These are phyloP conservation scores for Drosophila busckii DNA, from an alignment of 1,140 invertebrate species.

Conservation along the genomic window DNA sequence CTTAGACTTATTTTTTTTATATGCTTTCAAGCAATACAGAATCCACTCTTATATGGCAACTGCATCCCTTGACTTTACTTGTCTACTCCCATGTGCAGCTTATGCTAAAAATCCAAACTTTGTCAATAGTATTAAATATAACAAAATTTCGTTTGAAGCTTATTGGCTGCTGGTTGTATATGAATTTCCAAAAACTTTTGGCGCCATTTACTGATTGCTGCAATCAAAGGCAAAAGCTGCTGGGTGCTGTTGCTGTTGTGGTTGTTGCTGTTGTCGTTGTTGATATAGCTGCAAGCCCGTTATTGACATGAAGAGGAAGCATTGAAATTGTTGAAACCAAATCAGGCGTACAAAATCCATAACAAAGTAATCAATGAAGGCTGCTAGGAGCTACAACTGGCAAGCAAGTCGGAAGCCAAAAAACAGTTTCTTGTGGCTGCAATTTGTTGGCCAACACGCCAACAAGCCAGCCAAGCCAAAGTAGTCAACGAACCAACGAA, in stretches of 20 bases:
- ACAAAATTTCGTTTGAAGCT: no score
- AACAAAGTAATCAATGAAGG: constrained; percentile 71
- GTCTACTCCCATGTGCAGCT: no score
- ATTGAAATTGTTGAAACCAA: constrained; percentile 34
- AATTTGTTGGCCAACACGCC: constrained; percentile 67
- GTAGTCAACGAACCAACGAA: constrained; percentile 31
- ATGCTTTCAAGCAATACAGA: no score
- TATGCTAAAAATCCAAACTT: no score
- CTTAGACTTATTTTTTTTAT: no score
- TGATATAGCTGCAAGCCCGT: constrained; percentile 15
- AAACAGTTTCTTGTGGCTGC: constrained; percentile 70
- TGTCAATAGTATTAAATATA: no score
- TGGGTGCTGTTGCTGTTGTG: constrained; percentile 22
- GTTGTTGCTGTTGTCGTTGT: constrained; percentile 19
- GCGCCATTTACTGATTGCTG: constrained; percentile 48
- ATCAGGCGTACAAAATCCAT: constrained; percentile 55
- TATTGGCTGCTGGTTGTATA: constrained; percentile 47
- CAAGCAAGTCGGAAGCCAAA: constrained; percentile 59
- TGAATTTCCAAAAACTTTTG: constrained; percentile 46
- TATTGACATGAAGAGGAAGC: constrained; percentile 2
- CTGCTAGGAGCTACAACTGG: constrained; percentile 35
- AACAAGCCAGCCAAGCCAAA: constrained; percentile 47
- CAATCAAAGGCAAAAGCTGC: constrained; percentile 59
- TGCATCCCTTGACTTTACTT: no score
- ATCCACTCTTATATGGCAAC: no score